These are phyloP conservation scores for Clarias batrachus DNA, from an alignment of 2,113 vertebrate species.

Conservation along the genomic window DNA sequence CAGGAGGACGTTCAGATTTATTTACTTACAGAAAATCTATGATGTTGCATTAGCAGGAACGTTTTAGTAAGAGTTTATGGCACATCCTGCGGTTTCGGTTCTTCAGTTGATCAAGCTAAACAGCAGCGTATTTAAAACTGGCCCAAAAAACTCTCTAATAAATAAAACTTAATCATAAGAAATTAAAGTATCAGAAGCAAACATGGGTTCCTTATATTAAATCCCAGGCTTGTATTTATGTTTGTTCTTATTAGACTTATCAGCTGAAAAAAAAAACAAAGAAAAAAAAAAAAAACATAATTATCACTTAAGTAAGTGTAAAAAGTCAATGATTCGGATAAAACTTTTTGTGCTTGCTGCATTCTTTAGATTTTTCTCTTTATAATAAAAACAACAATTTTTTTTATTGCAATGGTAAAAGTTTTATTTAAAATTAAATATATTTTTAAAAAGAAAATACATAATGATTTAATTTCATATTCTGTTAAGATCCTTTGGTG, in stretches of 20 bases:
- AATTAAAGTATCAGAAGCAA: neutral
- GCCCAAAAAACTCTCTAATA: neutral
- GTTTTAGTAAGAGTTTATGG: neutral
- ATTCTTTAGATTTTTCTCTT: too few relatives aligned
- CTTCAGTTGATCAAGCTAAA: neutral
- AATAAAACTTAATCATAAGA: neutral
- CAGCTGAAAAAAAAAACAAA: neutral
- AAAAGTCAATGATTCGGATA: too few relatives aligned
- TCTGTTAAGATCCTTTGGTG: too few relatives aligned
- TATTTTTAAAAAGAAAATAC: neutral
- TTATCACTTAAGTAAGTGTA: neutral
- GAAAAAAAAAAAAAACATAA: neutral
- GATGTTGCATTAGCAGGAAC: neutral
- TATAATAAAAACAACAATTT: too few relatives aligned
- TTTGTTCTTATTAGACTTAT: neutral
- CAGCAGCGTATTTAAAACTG: neutral
- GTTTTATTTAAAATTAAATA: too few relatives aligned
- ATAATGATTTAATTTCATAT: too few relatives aligned
- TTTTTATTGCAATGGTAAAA: too few relatives aligned
- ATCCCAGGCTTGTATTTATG: neutral
- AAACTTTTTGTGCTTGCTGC: too few relatives aligned
- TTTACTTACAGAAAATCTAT: neutral
- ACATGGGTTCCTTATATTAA: neutral
- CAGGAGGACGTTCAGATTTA: neutral
- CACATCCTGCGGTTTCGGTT: neutral